phyloP scores from a whole-genome alignment of 2,797 vertebrate genomes.

The Halcyon chelicuti region DNA sequence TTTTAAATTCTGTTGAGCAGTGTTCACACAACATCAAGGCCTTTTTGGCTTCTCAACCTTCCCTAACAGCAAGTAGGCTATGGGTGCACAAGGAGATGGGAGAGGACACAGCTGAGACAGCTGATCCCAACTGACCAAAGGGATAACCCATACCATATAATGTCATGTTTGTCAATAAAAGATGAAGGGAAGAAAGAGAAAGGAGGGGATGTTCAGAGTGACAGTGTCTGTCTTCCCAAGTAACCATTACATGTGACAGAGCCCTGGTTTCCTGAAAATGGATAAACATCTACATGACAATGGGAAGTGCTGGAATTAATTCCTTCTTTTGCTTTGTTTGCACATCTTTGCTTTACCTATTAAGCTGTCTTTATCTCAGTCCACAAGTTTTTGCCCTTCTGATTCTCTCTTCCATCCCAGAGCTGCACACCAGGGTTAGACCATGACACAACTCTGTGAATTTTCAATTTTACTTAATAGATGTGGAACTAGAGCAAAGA shows the following conservation, averaged over 20 bases:
- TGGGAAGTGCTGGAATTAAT: neutral
- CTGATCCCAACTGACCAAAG: neutral
- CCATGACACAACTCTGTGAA: neutral
- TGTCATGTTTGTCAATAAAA: neutral
- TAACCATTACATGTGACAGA: rapidly evolving
- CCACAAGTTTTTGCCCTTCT: neutral
- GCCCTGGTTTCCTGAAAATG: neutral
- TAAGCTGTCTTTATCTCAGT: neutral
- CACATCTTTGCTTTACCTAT: neutral
- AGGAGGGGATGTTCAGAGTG: rapidly evolving
- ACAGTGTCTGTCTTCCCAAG: neutral
- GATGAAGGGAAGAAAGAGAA: neutral
- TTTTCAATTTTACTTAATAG: neutral
- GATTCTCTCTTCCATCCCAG: neutral
- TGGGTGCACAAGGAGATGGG: rapidly evolving
- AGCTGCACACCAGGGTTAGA: neutral
- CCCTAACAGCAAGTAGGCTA: neutral
- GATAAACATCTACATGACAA: neutral
- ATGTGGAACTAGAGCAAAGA: neutral
- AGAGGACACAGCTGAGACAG: rapidly evolving
- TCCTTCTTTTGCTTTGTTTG: neutral
- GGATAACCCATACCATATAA: neutral
- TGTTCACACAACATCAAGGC: neutral
- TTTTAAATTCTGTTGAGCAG: neutral
- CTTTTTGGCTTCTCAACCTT: neutral